Base-by-base conservation (phyloP, 2,113 vertebrate genomes). In the Hipposideros armiger region DNA sequence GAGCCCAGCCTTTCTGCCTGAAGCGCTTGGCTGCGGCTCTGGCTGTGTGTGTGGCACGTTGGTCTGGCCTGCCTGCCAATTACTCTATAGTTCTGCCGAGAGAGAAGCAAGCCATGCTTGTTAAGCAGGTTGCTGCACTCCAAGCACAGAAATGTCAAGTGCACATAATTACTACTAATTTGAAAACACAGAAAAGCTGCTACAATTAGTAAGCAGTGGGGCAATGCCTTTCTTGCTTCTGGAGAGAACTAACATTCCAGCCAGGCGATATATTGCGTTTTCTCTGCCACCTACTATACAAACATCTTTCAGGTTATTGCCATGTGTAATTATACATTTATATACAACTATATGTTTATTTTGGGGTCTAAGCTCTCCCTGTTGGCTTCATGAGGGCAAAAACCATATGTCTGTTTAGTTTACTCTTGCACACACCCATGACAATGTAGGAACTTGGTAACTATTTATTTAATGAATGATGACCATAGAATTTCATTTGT, bases 101-200 rank as follows among this genome's bases (percentile, higher is more conserved):
- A 9, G 82, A 90, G 72, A 84, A n/a, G 52, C 62, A 22, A 82
- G 40, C 36, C 7, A 0, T 3, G 30, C 64, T 80, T 83, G 88
- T 36, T 19, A 82, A 88, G 52, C 82, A 66, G 50, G 87, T 76
- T 94, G 96, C 72, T 50, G 50, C 16, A 40, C 54, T 67, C 40
- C 5, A 24, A 78, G 62, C n/a, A 9, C 32, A 45, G 62, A 91
- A 93, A 76, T 42, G 66, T 83, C 97, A 96, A 80, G 20, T 30
- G 86, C 50, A 28, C 42, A 11, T 72, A 87, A 93, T 83, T 76
- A 80, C 52, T 36, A 26, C 62, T 80, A 91, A 80, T 28, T 47
- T 4, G 4, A 67, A 87, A 72, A 74, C 74, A 88, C 36, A 91
- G 69, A 85, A 66, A 76, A 73, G 78, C 81, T 64, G 93, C 87